Evolutionary conservation across 2,797 vertebrate species (phyloP).

Genomic region (Ctenopoma multispine): DNA sequence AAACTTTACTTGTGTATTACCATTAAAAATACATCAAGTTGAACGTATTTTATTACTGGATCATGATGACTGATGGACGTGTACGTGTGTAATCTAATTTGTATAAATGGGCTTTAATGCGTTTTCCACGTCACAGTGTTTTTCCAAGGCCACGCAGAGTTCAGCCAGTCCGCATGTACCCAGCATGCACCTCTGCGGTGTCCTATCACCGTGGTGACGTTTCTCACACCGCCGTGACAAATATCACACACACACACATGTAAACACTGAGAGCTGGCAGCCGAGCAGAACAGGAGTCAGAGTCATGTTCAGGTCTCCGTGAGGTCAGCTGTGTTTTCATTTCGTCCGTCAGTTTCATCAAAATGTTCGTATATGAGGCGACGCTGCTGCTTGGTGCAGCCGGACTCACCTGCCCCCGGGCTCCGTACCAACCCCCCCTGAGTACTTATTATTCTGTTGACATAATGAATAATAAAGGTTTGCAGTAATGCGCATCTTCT

Average conservation of each 20-base stretch:
- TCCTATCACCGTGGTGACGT: constrained; percentile 70
- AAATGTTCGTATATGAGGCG: not conserved
- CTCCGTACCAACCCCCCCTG: too few relatives aligned
- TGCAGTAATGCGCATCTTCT: too few relatives aligned
- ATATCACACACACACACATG: constrained; percentile 71
- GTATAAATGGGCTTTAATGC: not conserved
- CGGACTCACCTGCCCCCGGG: too few relatives aligned
- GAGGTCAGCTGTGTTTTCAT: constrained; percentile 44
- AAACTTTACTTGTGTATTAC: too few relatives aligned
- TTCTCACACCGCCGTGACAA: constrained; percentile 72
- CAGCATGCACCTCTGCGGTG: constrained; percentile 68
- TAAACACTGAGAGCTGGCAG: constrained; percentile 59
- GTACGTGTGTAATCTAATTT: too few relatives aligned
- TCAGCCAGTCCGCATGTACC: constrained; percentile 61
- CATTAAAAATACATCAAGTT: too few relatives aligned
- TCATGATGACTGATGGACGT: too few relatives aligned
- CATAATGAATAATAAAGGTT: too few relatives aligned
- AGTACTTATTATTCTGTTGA: too few relatives aligned
- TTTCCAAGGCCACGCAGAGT: constrained; percentile 57
- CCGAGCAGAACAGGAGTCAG: constrained; percentile 55
- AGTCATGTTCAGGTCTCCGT: constrained; percentile 63
- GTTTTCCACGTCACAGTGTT: constrained; percentile 44
- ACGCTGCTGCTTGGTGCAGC: not conserved
- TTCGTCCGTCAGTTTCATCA: not conserved
- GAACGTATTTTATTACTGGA: too few relatives aligned